Evolutionary conservation across 2,888 invertebrate genomes (phyloP).

Genomic region (Hypomecis punctinalis): DNA sequence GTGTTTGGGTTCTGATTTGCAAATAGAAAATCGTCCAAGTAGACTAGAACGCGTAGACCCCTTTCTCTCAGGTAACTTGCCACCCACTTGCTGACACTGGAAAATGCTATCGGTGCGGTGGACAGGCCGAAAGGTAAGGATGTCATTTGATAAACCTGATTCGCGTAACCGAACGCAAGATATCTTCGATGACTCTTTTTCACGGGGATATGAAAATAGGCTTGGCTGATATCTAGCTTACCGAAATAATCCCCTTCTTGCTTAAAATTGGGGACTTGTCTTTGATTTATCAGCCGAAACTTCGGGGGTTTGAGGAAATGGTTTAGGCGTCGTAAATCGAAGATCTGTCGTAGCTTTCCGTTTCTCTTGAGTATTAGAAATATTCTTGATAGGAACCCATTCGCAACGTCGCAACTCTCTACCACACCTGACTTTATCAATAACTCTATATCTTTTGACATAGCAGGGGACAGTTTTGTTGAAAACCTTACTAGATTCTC

Average conservation of each 20-base stretch:
- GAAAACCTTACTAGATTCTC: slow-evolving; percentile 6
- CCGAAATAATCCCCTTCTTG: slow-evolving; percentile 33
- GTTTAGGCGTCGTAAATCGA: slow-evolving; percentile 37
- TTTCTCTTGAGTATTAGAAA: slow-evolving; percentile 23
- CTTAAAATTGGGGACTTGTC: slow-evolving; percentile 28
- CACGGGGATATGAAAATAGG: slow-evolving; percentile 38
- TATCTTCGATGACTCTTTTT: slow-evolving; percentile 33
- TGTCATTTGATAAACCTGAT: slow-evolving; percentile 34
- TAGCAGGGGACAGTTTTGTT: slow-evolving; percentile 21
- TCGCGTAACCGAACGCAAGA: slow-evolving; percentile 29
- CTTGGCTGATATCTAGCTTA: slow-evolving; percentile 38
- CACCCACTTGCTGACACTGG: slow-evolving; percentile 41
- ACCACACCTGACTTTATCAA: slow-evolving; percentile 20
- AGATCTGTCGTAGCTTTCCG: slow-evolving; percentile 35
- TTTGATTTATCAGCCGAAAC: slow-evolving; percentile 38
- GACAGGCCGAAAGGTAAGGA: slow-evolving; percentile 43
- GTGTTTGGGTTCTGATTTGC: slow-evolving; percentile 28
- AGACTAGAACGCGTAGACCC: slow-evolving; percentile 28
- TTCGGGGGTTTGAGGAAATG: slow-evolving; percentile 26
- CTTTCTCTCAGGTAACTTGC: slow-evolving; percentile 20
- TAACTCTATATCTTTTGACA: slow-evolving; percentile 18
- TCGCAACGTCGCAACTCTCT: slow-evolving; percentile 15
- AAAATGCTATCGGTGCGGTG: slow-evolving; percentile 37
- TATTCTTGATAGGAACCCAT: slow-evolving; percentile 10
- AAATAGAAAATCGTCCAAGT: slow-evolving; percentile 30